Percentiles rank a stretch among this genome's conserved stretches.
These are phyloP conservation scores for Phytoseiulus persimilis DNA, from an alignment of 2,888 invertebrate genomes.

Conservation along the genomic window DNA sequence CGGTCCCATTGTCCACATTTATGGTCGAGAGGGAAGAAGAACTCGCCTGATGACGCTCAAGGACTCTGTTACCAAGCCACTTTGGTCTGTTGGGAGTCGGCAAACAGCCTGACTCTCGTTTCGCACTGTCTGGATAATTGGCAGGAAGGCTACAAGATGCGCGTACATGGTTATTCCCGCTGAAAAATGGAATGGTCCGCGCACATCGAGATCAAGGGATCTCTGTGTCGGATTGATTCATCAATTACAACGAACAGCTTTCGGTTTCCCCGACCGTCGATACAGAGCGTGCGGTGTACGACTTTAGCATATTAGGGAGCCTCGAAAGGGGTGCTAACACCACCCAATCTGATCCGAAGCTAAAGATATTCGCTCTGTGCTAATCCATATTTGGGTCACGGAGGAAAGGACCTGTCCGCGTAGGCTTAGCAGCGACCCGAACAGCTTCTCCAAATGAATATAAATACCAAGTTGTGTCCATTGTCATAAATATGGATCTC, in stretches of 20 bases:
- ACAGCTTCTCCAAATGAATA: background rate
- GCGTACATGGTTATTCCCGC: too few species aligned
- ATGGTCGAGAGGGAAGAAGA: background rate
- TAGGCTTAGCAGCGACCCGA: background rate
- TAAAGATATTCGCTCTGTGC: background rate
- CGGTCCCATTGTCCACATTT: background rate
- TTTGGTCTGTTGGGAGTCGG: background rate
- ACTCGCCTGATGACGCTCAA: background rate
- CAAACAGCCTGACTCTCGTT: too few species aligned
- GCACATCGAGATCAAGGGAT: too few species aligned
- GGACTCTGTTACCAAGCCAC: background rate
- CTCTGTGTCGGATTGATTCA: background rate
- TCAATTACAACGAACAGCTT: background rate
- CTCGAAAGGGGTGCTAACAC: background rate
- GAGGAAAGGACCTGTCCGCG: slow-evolving; percentile 5
- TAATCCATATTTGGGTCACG: slow-evolving; percentile 5
- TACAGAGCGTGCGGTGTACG: background rate
- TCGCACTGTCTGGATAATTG: too few species aligned
- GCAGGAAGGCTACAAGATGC: too few species aligned
- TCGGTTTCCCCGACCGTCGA: background rate
- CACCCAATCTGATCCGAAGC: background rate
- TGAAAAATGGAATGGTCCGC: too few species aligned
- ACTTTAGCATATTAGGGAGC: slow-evolving; percentile 5
- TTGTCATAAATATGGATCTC: background rate
- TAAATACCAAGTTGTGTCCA: background rate